A percentile compares a stretch with the other conserved stretches of the same genome.
Evolutionary conservation across 2,888 invertebrate species (phyloP).

Genomic region (Polietes domitor): DNA sequence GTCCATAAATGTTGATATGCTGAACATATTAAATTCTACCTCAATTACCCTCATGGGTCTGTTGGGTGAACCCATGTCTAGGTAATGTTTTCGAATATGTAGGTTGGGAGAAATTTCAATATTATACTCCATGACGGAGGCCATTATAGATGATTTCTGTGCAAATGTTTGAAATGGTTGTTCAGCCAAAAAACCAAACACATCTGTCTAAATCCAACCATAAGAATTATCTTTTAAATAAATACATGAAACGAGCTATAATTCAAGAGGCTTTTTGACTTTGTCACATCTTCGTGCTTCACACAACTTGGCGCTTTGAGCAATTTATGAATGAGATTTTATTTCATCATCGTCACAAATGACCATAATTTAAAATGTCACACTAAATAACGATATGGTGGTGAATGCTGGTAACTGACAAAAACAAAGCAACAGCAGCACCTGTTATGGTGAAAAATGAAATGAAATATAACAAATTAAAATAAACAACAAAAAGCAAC

Average conservation of each 20-base stretch:
- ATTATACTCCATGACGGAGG: too few species aligned
- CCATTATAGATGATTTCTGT: background rate
- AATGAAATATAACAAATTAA: constrained; percentile 43
- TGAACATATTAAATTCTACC: too few species aligned
- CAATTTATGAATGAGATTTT: constrained; percentile 1
- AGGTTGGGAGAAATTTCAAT: too few species aligned
- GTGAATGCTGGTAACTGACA: background rate
- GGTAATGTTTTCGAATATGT: too few species aligned
- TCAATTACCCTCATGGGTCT: too few species aligned
- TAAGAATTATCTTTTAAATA: too few species aligned
- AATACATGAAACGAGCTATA: too few species aligned
- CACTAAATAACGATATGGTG: constrained; percentile 51
- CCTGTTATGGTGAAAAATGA: constrained; percentile 37
- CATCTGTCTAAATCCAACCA: background rate
- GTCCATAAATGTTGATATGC: too few species aligned
- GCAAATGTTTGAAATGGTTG: background rate
- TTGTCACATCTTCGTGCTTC: constrained; percentile 2
- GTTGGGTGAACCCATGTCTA: too few species aligned
- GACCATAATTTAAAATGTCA: constrained; percentile 51
- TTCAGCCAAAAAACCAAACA: background rate
- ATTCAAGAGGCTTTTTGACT: background rate
- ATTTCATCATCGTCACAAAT: constrained; percentile 40
- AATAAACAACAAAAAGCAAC: constrained; percentile 21
- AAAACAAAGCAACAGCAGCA: constrained; percentile 20
- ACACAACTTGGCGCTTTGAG: background rate